These are phyloP conservation scores for Ciconia maguari DNA, from an alignment of 2,113 vertebrate genomes.

Conservation along the genomic window DNA sequence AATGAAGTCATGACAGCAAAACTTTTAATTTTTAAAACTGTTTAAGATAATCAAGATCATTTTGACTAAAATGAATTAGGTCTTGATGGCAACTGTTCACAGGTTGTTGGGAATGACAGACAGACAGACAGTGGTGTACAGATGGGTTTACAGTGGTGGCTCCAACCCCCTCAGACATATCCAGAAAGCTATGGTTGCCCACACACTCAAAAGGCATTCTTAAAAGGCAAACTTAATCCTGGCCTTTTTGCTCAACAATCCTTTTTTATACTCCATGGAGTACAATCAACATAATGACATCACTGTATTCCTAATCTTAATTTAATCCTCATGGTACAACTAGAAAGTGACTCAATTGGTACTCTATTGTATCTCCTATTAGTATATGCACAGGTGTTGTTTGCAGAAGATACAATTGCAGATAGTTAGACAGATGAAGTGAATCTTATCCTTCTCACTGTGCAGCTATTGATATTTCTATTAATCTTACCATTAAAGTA, in stretches of 20 bases:
- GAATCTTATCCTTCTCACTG: background rate
- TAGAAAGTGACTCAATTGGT: background rate
- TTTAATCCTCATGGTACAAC: background rate
- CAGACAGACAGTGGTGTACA: background rate
- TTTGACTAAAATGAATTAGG: background rate
- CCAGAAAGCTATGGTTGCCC: background rate
- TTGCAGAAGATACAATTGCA: background rate
- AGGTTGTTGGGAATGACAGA: background rate
- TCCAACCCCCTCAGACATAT: background rate
- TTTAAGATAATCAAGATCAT: background rate
- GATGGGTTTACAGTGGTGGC: background rate
- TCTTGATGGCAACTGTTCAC: background rate
- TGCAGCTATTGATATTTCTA: background rate
- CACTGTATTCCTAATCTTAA: background rate
- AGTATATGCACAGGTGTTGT: background rate
- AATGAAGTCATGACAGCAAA: background rate
- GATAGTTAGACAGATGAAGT: background rate
- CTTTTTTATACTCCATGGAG: background rate
- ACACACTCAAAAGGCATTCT: background rate
- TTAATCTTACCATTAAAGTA: background rate
- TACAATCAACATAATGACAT: background rate
- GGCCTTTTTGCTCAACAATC: background rate
- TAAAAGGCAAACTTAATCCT: background rate
- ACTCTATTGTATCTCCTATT: background rate
- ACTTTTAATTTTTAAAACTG: background rate